Conservation (phyloP, 2,797 vertebrate genomes). For the Emydoidea blandingii region DNA sequence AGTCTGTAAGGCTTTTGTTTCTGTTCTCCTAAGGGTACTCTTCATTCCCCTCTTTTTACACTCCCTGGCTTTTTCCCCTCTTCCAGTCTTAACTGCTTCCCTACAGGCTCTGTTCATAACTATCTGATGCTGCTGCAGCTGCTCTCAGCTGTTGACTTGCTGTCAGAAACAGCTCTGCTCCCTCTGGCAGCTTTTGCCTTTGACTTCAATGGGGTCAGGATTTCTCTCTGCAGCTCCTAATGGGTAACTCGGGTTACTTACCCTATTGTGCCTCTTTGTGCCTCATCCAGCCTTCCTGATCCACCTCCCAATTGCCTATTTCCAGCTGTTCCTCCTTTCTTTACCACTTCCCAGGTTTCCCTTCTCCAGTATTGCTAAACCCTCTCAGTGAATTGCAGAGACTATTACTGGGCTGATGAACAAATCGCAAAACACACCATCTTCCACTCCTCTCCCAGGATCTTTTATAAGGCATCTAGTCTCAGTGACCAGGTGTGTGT, state of each 20-base stretch:
- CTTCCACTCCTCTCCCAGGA: neutral
- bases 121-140: neutral
- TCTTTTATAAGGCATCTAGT: fast-evolving
- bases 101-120: neutral
- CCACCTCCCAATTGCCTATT: neutral
- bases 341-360: neutral
- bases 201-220: neutral
- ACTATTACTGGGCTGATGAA: neutral
- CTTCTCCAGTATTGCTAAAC: neutral
- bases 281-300: neutral
- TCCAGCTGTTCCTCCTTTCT: neutral
- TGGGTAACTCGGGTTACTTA: neutral
- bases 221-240: neutral
- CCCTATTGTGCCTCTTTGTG: neutral
- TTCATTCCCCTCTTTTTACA: neutral
- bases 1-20: neutral
- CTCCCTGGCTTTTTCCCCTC: fast-evolving
- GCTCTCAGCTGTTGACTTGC: neutral
- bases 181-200: neutral
- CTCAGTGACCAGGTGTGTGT: neutral
- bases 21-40: neutral
- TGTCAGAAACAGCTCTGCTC: neutral
- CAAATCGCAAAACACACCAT: neutral
- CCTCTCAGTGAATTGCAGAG: neutral
- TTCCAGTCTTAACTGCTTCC: fast-evolving